Conservation (phyloP, 2,113 vertebrate species). For the Antigone vipio region DNA sequence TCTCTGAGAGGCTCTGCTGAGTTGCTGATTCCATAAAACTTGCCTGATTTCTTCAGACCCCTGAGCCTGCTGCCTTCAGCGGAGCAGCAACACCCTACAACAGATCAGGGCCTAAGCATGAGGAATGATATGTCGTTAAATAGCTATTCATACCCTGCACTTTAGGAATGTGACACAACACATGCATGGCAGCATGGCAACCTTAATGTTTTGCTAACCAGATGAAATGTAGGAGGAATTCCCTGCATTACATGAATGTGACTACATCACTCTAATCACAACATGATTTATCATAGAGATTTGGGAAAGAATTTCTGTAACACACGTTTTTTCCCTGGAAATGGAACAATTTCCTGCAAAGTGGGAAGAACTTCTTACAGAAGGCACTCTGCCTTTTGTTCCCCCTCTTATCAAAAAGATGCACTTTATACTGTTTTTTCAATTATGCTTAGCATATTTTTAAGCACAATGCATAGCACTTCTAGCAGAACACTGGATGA, state of each 20-base stretch:
- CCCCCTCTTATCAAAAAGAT: background rate
- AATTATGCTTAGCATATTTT: background rate
- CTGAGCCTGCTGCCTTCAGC: background rate
- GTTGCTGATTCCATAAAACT: background rate
- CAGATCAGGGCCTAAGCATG: background rate
- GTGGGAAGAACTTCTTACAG: background rate
- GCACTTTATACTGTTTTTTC: background rate
- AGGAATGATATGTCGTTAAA: background rate
- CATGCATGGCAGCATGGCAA: rapidly evolving
- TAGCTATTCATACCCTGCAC: background rate
- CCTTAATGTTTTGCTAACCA: background rate
- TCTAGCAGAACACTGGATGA: background rate
- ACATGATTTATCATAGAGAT: background rate
- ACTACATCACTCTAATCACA: background rate
- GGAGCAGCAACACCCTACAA: background rate
- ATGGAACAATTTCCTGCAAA: background rate
- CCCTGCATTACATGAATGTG: background rate
- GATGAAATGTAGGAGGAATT: background rate
- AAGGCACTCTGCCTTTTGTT: background rate
- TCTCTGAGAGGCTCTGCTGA: background rate
- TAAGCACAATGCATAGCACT: background rate
- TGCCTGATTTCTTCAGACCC: background rate
- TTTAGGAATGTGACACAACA: background rate
- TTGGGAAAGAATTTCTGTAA: background rate
- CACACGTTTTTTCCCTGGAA: background rate